Evolutionary conservation across 2,888 invertebrate genomes (phyloP).

Genomic region (Diarsia brunnea): DNA sequence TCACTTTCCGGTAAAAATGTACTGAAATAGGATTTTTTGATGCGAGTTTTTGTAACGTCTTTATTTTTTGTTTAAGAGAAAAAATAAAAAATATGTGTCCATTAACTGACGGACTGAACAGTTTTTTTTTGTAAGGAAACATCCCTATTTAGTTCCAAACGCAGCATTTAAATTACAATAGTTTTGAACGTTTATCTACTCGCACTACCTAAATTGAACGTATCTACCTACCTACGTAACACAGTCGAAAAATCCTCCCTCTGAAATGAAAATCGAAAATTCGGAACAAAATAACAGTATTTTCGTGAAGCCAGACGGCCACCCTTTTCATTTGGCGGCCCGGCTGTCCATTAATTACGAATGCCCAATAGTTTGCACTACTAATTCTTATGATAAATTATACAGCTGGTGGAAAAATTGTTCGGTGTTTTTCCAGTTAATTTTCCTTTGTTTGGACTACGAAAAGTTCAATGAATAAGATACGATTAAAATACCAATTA

Average conservation of each 20-base stretch:
- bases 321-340: conserved; percentile 63
- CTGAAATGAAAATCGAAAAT: conserved; percentile 51
- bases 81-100: no score
- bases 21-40: no score
- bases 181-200: no score
- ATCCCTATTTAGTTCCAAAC: background rate
- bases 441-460: background rate
- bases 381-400: conserved; percentile 74
- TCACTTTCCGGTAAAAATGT: no score
- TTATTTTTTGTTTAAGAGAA: no score
- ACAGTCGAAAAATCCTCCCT: conserved; percentile 42
- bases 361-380: conserved; percentile 72
- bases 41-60: no score
- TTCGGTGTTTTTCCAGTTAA: background rate
- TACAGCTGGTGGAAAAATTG: conserved; percentile 51
- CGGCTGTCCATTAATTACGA: conserved; percentile 71
- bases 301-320: conserved; percentile 57
- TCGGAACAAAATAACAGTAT: conserved; percentile 63
- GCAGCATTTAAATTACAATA: background rate
- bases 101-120: no score
- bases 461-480: background rate
- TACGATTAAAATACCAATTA: background rate
- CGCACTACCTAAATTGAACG: conserved; percentile 15
- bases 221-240: background rate
- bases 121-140: no score